Evolutionary conservation across 2,113 vertebrate genomes (phyloP), one percentile per base, ranked within the genome.

Genomic region (Oreochromis aureus): DNA sequence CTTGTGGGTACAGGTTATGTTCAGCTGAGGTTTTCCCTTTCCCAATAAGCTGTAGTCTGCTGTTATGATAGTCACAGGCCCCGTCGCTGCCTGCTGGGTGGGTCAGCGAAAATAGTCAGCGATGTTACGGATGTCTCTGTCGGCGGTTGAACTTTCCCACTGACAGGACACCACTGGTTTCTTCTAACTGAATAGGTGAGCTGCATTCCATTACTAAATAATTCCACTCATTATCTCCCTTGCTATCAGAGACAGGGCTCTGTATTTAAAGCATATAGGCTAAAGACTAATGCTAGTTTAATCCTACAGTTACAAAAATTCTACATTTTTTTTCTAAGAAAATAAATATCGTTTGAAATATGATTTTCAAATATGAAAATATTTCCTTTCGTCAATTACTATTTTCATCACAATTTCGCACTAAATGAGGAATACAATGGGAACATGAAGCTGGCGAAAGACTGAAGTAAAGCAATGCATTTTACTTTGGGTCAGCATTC

Each of bases 141-240:
- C 18, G 27, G 61, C 80, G 66, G 85, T 11, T 88, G 83, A 92
- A 91, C 87, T 87, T 88, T 86, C 83, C 48, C 84, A 89, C 86
- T 80, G 78, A 90, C 85, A 83, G 85, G 87, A 87, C 85, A 76
- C 48, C 55, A 8, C 24, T 56, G 58, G 84, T 90, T 91, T 61
- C 83, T 81, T 82, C 84, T 63, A 51, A 2, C 63, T 48, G 53
- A 90, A 89, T 53, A 86, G 59, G 81, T 80, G 82, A 88, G 27
- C 69, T 54, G 80, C 80, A 79, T 61, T 69, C 13, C 4, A 80
- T 80, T 80, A 48, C 56, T 93, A 89, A 91, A 85, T 92, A 90
- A 85, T 93, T 86, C 69, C 80, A 73, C 86, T 15, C 83, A 93
- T 94, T 92, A 93, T 78, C 87, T 86, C 88, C 79, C 48, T 88